phyloP scores from a whole-genome alignment of 2,797 vertebrate genomes.

The Psittacula echo region DNA sequence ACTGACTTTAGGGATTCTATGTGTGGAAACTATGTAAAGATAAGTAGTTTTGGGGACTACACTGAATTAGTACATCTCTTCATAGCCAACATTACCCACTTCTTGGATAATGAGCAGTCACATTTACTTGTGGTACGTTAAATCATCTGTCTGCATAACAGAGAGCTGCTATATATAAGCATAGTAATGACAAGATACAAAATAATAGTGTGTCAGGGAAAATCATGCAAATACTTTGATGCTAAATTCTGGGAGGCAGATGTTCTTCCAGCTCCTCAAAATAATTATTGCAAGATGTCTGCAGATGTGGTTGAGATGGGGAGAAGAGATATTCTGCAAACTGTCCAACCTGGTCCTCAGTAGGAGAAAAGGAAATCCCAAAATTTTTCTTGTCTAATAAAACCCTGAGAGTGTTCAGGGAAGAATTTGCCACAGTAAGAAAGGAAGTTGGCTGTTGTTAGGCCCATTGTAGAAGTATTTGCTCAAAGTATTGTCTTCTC shows the following conservation, averaged over 20 bases:
- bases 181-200: slow-evolving; percentile 25
- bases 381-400: background rate
- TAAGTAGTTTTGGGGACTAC: background rate
- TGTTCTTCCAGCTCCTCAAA: background rate
- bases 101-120: background rate
- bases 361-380: slow-evolving; percentile 19
- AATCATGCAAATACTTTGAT: slow-evolving; percentile 44
- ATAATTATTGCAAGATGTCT: slow-evolving; percentile 38
- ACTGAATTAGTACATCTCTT: background rate
- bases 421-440: background rate
- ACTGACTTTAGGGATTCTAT: background rate
- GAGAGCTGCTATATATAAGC: slow-evolving; percentile 10
- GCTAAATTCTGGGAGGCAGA: slow-evolving; percentile 53
- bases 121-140: background rate
- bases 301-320: background rate
- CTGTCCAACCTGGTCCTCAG: background rate
- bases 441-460: slow-evolving; percentile 34
- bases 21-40: background rate
- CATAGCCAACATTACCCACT: background rate
- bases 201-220: slow-evolving; percentile 40
- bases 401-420: background rate
- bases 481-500: slow-evolving; percentile 40
- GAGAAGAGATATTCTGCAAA: background rate
- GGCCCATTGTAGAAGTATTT: slow-evolving; percentile 26
- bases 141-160: background rate